A percentile compares a stretch with the other conserved stretches of the same genome.
Evolutionary conservation across 2,888 invertebrate genomes (phyloP).

Genomic region (Arrhopalites spinosus): DNA sequence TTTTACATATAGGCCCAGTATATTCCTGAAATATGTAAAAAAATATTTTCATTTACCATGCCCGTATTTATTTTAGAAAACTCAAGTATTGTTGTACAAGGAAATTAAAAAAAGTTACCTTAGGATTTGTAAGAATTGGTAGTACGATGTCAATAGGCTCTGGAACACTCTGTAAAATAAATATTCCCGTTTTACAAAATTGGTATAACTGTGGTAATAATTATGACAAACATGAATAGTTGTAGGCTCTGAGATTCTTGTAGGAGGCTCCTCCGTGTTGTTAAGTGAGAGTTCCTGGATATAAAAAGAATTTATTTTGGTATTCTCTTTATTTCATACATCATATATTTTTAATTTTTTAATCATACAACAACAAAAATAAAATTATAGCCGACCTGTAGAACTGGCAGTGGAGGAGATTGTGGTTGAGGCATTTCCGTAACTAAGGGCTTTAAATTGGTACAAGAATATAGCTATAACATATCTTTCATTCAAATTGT

Average conservation of each 20-base stretch:
- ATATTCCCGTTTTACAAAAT: no score
- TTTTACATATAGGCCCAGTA: neutral
- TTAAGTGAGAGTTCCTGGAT: slow-evolving; percentile 19
- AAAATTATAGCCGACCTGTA: no score
- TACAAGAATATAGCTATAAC: no score
- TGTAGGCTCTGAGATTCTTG: neutral
- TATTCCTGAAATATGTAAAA: slow-evolving; percentile 9
- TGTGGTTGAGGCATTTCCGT: no score
- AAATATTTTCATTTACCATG: neutral
- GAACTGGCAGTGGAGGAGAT: no score
- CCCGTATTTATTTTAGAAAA: neutral
- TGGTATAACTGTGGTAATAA: neutral
- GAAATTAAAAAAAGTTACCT: neutral
- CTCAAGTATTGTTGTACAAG: neutral
- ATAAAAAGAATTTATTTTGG: neutral
- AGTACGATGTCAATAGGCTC: neutral
- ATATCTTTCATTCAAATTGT: no score
- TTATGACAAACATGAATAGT: neutral
- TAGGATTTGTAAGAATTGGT: slow-evolving; percentile 9
- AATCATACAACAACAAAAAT: no score
- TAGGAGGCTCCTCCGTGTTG: neutral
- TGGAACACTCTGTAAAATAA: neutral
- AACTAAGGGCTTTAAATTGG: no score
- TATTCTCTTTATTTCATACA: no score
- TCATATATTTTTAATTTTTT: no score